Percentiles rank a stretch among this genome's conserved stretches.
Conservation (phyloP, 30 jellyfish, hydroid and myxozoan species). For the Euphysa ruthae region DNA sequence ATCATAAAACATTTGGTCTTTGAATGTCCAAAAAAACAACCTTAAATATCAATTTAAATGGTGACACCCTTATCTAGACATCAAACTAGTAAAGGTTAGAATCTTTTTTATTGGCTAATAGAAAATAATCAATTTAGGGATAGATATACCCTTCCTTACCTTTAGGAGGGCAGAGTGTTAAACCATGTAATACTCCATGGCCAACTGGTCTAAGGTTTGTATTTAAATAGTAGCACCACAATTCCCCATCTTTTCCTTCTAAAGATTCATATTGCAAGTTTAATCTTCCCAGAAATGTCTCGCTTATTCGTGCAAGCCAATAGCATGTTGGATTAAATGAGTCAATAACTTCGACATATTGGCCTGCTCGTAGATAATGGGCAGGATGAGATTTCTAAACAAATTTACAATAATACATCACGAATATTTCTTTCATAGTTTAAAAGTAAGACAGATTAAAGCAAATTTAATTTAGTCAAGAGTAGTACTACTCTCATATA, state of each 20-base stretch:
- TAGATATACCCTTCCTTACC: too few relatives aligned
- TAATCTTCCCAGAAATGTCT: constrained; percentile 76
- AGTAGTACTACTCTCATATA: too few relatives aligned
- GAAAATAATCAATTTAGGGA: too few relatives aligned
- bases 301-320: constrained; percentile 85
- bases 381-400: constrained; percentile 65
- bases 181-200: constrained; percentile 57
- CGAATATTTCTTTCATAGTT: background rate
- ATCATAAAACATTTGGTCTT: too few relatives aligned
- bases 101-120: too few relatives aligned
- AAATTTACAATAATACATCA: background rate
- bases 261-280: constrained; percentile 81
- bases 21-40: too few relatives aligned
- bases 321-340: constrained; percentile 70
- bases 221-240: constrained; percentile 73
- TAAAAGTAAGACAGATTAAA: too few relatives aligned
- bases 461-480: too few relatives aligned
- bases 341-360: constrained; percentile 72
- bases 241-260: constrained; percentile 62
- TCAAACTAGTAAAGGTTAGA: too few relatives aligned
- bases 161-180: constrained; percentile 83
- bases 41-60: too few relatives aligned
- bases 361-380: constrained; percentile 73
- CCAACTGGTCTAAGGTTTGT: constrained; percentile 70
- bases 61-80: too few relatives aligned